Evolutionary conservation across 2,888 invertebrate genomes (phyloP), one percentile per base, ranked within the genome.

Genomic region (Pseudococcus jackbeardsleyi): DNA sequence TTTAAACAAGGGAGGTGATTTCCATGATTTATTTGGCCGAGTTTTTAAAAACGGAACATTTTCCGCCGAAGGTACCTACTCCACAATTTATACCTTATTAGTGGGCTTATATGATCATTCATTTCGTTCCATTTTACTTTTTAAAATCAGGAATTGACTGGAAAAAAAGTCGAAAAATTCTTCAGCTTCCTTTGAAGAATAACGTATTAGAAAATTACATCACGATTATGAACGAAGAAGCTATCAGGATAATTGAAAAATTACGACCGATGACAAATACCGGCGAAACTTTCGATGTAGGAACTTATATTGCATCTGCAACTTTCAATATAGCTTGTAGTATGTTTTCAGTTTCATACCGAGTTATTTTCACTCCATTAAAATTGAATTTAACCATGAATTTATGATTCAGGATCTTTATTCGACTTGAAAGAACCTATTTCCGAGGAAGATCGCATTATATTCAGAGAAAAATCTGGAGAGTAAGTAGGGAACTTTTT

Each of bases 121-220:
- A 33, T 33, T 33, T 33, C 26, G 26, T 33, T 33, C 26, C 26
- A n/a, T n/a, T n/a, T n/a, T n/a, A n/a, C n/a, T n/a, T n/a, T 33
- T 2, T 33, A 1, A 33, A 33, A 33, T 33, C 26, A 79, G 79
- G 79, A 79, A 8, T 2, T 3, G n/a, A 19, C 12, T 79, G 79
- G 79, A 79, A 42, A n/a, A 79, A 79, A 42, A 79, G 79, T 46
- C 42, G 79, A 15, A 79, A n/a, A 17, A 79, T 79, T 46, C 39
- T 79, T 42, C 79, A 79, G 17, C 39, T n/a, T n/a, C 46, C 79
- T 11, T 46, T 79, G 6, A 42, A 42, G 42, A 42, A 42, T 4
- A 79, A 42, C 33, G 9, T 79, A n/a, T n/a, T 79, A 19, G n/a
- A 79, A 3, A n/a, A 79, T 46, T 79, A 79, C n/a, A 79, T 46